Evolutionary conservation across 2,113 vertebrate species (phyloP).

Genomic region (Forbesichthys papilliferus): DNA sequence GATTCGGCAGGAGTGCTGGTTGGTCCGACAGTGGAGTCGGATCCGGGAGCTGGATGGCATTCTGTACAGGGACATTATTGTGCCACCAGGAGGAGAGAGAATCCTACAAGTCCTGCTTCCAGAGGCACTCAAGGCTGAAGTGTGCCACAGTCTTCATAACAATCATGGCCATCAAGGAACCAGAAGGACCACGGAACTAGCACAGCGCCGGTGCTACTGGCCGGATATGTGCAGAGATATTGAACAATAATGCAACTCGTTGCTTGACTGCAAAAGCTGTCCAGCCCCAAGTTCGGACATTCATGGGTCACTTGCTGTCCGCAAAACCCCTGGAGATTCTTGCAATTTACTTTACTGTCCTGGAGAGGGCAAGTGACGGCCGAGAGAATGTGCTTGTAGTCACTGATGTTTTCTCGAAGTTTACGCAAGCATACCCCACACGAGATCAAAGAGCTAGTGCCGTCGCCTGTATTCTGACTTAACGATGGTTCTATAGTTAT

Average conservation of each 20-base stretch:
- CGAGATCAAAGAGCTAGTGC: background rate
- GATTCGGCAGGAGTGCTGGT: too few relatives aligned
- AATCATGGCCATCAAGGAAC: conserved; percentile 22
- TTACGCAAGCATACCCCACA: background rate
- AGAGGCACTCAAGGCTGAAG: background rate
- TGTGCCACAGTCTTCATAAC: background rate
- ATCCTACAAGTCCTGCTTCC: conserved; percentile 1
- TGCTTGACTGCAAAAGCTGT: background rate
- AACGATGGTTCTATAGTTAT: conserved; percentile 13
- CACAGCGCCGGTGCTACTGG: conserved; percentile 8
- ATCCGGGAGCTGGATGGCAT: too few relatives aligned
- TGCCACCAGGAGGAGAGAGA: background rate
- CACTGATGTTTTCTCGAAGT: conserved; percentile 21
- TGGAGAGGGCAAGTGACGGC: background rate
- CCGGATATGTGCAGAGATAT: background rate
- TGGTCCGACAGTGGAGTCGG: too few relatives aligned
- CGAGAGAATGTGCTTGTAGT: conserved; percentile 8
- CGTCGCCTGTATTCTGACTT: background rate
- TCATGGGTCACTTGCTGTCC: background rate
- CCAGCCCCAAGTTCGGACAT: background rate
- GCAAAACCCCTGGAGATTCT: background rate
- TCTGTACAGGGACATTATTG: background rate
- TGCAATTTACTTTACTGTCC: background rate
- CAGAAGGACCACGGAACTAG: background rate
- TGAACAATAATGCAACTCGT: background rate